Evolutionary conservation across 2,113 vertebrate species (phyloP).

Genomic region (Limnothrissa miodon): DNA sequence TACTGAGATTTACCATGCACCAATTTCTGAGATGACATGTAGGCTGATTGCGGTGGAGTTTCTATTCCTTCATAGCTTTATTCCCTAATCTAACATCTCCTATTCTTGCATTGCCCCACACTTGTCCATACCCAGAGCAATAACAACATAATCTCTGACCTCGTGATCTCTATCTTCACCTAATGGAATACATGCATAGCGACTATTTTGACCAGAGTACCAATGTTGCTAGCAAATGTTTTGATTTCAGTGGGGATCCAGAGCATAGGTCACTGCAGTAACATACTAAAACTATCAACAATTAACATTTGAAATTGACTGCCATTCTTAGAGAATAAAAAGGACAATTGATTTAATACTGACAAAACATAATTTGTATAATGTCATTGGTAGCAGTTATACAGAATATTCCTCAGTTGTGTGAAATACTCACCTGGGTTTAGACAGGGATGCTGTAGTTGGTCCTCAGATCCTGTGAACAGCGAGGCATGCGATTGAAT

Average conservation of each 20-base stretch:
- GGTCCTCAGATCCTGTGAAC: constrained; percentile 53
- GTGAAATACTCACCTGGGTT: constrained; percentile 57
- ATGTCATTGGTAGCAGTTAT: neutral
- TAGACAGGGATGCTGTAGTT: constrained; percentile 35
- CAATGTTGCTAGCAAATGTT: neutral
- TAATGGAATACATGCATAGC: neutral
- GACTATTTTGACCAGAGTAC: neutral
- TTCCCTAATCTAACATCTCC: neutral
- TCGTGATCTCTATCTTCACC: neutral
- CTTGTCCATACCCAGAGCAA: neutral
- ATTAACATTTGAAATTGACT: neutral
- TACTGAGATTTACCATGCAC: neutral
- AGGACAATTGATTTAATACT: neutral
- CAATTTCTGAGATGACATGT: neutral
- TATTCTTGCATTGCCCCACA: neutral
- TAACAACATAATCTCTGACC: neutral
- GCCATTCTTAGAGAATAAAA: neutral
- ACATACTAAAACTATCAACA: neutral
- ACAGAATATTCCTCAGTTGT: neutral
- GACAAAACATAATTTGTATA: neutral
- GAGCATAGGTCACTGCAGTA: neutral
- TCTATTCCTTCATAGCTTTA: neutral
- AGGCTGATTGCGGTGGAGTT: neutral
- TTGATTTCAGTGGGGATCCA: neutral
- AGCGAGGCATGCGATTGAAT: constrained; percentile 46